Percentiles rank a stretch among this genome's conserved stretches.
phyloP scores from a whole-genome alignment of 92 coral and sea anemone genomes.

The Siderastrea radians region DNA sequence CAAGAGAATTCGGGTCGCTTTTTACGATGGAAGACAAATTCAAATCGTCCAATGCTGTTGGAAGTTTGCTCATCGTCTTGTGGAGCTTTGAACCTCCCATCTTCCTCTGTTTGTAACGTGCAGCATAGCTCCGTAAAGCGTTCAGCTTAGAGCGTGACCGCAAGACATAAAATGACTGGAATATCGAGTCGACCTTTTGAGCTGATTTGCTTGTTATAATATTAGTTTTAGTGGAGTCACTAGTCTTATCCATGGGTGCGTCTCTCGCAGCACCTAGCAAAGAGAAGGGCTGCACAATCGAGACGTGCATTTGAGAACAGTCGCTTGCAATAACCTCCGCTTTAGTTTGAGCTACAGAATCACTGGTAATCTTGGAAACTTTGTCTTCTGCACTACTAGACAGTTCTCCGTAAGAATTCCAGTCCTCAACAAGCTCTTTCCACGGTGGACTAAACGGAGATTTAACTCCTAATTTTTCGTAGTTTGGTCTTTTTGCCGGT shows the following conservation, averaged over 20 bases:
- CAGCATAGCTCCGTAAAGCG: slow-evolving; percentile 38
- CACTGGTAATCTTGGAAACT: neutral
- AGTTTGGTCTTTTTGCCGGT: slow-evolving; percentile 96
- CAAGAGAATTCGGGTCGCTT: slow-evolving; percentile 49
- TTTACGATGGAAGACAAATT: slow-evolving; percentile 22
- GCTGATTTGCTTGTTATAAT: neutral
- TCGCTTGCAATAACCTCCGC: neutral
- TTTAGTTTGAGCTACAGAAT: neutral
- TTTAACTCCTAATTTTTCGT: slow-evolving; percentile 76
- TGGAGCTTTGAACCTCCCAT: neutral
- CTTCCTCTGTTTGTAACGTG: neutral
- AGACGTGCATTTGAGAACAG: neutral
- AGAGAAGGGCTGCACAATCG: neutral
- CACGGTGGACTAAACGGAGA: slow-evolving; percentile 60
- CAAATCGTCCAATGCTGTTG: neutral
- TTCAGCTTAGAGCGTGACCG: slow-evolving; percentile 53
- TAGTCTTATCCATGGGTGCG: neutral
- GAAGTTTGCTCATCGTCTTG: neutral
- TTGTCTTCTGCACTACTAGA: neutral
- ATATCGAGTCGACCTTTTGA: neutral
- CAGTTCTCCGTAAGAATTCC: slow-evolving; percentile 38
- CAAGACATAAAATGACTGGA: slow-evolving; percentile 45
- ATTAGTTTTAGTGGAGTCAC: neutral
- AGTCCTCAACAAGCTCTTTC: slow-evolving; percentile 76
- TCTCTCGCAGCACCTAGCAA: neutral